Percentiles rank a stretch among this genome's conserved stretches.
phyloP scores from a whole-genome alignment of 2,797 vertebrate genomes.

The Acridotheres tristis region DNA sequence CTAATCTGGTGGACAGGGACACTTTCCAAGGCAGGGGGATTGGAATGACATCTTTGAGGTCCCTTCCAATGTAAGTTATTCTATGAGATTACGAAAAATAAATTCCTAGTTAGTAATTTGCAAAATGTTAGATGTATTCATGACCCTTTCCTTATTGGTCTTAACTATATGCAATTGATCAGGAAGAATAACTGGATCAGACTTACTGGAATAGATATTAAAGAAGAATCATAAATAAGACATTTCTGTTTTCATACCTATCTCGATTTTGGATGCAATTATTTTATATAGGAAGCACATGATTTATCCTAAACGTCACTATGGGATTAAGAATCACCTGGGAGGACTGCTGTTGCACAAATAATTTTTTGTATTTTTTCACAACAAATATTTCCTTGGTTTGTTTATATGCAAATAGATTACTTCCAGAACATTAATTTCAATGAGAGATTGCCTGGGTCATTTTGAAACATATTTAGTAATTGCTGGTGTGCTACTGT shows the following conservation, averaged over 20 bases:
- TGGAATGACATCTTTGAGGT: not conserved
- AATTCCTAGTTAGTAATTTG: not conserved
- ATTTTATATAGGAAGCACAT: not conserved
- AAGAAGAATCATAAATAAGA: not conserved
- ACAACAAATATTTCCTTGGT: not conserved
- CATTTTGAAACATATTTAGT: not conserved
- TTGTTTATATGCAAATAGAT: not conserved
- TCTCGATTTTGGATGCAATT: not conserved
- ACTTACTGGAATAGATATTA: not conserved
- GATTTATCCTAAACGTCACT: not conserved
- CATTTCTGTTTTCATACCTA: not conserved
- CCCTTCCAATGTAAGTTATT: not conserved
- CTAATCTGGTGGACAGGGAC: not conserved
- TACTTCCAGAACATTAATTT: not conserved
- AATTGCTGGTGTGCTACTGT: not conserved
- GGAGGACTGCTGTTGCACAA: not conserved
- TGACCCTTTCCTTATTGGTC: not conserved
- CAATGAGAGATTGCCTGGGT: not conserved
- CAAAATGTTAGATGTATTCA: not conserved
- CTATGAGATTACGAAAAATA: not conserved
- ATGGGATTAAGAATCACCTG: not conserved
- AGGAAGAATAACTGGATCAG: not conserved
- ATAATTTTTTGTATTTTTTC: not conserved
- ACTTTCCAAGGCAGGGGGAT: not conserved
- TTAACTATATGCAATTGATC: not conserved